A percentile compares a stretch with the other conserved stretches of the same genome.
Conservation (phyloP, 2,113 vertebrate genomes). For the Rhabdornis inornatus region DNA sequence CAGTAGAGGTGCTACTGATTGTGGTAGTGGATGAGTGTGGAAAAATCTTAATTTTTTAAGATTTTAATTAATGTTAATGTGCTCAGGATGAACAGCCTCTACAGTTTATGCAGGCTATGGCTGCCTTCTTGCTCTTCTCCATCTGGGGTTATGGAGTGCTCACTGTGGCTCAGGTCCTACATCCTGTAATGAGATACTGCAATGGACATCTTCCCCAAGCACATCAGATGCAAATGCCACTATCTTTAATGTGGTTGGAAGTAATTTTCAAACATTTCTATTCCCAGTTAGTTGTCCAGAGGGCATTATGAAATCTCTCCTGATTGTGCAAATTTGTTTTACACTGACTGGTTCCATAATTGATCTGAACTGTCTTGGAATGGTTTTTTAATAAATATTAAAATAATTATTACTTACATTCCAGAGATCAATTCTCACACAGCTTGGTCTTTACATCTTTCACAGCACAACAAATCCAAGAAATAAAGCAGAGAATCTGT, state of each 20-base stretch:
- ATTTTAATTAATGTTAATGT: neutral
- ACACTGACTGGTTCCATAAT: neutral
- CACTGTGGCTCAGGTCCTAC: neutral
- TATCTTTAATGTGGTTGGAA: neutral
- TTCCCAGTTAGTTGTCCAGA: neutral
- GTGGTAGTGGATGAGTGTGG: neutral
- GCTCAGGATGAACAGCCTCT: neutral
- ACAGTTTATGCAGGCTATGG: neutral
- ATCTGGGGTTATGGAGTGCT: neutral
- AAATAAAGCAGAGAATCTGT: neutral
- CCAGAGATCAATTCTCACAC: neutral
- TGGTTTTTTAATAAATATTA: neutral
- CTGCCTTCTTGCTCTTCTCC: neutral
- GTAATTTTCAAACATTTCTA: neutral
- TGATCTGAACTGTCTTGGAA: neutral
- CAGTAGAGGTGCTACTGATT: neutral
- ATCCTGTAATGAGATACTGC: neutral
- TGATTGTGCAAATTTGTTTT: neutral
- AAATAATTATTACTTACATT: neutral
- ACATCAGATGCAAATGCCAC: neutral
- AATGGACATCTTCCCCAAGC: neutral
- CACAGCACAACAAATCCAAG: neutral
- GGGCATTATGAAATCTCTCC: neutral
- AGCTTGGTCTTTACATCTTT: neutral
- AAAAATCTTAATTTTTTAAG: neutral